Conservation (phyloP, 2,113 vertebrate genomes). For the Myrmecophaga tridactyla region DNA sequence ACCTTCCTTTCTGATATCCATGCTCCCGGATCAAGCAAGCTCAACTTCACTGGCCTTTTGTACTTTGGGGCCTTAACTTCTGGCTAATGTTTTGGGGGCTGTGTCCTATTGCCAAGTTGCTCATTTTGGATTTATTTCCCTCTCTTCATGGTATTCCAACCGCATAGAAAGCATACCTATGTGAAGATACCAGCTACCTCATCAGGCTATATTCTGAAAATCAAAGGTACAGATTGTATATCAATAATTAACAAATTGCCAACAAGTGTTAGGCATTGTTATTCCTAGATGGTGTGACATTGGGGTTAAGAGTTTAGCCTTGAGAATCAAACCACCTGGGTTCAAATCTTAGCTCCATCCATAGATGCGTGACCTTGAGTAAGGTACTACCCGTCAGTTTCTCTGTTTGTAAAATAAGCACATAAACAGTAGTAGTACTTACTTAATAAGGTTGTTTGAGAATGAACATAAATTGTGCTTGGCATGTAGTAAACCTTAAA, state of each 20-base stretch:
- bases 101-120: neutral
- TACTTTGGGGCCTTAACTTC: neutral
- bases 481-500: neutral
- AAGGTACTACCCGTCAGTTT: neutral
- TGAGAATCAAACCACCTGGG: neutral
- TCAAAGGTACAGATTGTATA: neutral
- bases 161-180: neutral
- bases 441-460: neutral
- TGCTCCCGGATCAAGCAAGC: neutral
- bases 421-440: neutral
- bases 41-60: neutral
- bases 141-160: neutral
- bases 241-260: neutral
- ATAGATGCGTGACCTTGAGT: neutral
- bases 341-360: conserved; percentile 4
- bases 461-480: neutral
- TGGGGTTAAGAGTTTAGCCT: neutral
- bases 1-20: neutral
- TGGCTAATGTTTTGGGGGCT: neutral
- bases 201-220: neutral
- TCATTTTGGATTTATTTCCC: neutral
- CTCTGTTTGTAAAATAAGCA: neutral
- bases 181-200: neutral
- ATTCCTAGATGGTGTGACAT: neutral
- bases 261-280: neutral